Percentiles rank a stretch among this genome's conserved stretches.
phyloP scores from a whole-genome alignment of 2,797 vertebrate genomes.

The Hippocampus kuda region DNA sequence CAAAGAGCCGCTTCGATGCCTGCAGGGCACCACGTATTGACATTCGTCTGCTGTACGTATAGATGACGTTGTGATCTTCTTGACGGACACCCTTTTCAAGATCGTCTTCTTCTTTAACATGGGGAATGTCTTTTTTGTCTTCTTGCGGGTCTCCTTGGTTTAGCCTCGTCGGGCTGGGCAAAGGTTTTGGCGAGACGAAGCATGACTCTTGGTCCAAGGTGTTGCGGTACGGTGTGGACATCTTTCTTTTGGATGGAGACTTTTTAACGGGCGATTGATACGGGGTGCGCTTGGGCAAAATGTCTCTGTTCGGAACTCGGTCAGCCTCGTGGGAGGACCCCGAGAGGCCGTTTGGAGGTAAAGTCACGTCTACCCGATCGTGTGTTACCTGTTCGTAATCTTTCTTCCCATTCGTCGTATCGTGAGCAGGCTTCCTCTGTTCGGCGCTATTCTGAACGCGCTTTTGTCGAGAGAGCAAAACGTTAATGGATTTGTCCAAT shows the following conservation, averaged over 20 bases:
- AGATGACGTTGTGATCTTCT: constrained; percentile 59
- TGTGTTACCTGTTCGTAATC: constrained; percentile 24
- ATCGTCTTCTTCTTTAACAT: constrained; percentile 49
- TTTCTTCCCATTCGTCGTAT: constrained; percentile 4
- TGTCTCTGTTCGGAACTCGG: constrained; percentile 48
- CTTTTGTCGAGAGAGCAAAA: constrained; percentile 71
- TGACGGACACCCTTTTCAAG: constrained; percentile 53
- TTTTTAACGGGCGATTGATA: constrained; percentile 65
- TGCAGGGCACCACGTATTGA: constrained; percentile 61
- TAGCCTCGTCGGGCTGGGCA: constrained; percentile 77
- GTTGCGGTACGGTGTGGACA: constrained; percentile 82
- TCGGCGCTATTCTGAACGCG: constrained; percentile 70
- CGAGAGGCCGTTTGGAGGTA: constrained; percentile 58
- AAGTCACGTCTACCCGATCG: constrained; percentile 42
- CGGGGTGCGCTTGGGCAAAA: constrained; percentile 41
- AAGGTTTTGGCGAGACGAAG: constrained; percentile 87
- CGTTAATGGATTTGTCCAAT: constrained; percentile 79
- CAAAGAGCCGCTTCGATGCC: constrained; percentile 59
- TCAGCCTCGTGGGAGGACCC: constrained; percentile 40
- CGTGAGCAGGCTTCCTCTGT: constrained; percentile 43
- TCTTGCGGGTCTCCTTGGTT: constrained; percentile 68
- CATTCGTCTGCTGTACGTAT: constrained; percentile 65
- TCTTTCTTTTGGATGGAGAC: constrained; percentile 70
- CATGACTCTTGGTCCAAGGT: constrained; percentile 87
- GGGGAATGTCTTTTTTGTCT: constrained; percentile 79